A percentile compares a stretch with the other conserved stretches of the same genome.
Evolutionary conservation across 2,797 vertebrate genomes (phyloP).

Genomic region (Mormyrus hasselquistii): DNA sequence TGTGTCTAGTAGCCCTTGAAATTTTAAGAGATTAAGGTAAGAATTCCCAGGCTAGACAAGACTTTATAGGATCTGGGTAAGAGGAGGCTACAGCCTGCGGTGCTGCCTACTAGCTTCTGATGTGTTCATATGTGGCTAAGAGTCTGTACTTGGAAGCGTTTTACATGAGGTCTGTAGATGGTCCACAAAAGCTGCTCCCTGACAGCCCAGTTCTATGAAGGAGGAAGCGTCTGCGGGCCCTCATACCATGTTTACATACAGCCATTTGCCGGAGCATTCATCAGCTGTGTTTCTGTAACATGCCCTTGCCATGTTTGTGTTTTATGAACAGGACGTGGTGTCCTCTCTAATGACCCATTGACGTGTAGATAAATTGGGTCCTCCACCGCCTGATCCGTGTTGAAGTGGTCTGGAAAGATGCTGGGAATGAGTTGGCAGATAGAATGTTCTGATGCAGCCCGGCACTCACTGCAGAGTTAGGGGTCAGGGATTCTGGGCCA

Average conservation of each 20-base stretch:
- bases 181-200: neutral
- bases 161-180: neutral
- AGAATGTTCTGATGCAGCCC: neutral
- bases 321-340: neutral
- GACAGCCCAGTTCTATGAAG: neutral
- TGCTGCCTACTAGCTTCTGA: neutral
- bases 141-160: neutral
- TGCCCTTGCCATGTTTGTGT: neutral
- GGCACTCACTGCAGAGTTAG: neutral
- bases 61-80: neutral
- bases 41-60: neutral
- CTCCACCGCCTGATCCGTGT: neutral
- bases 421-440: neutral
- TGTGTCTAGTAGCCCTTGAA: neutral
- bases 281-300: neutral
- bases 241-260: neutral
- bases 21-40: neutral
- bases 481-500: neutral
- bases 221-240: neutral
- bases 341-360: neutral
- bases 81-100: neutral
- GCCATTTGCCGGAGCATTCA: neutral
- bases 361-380: neutral
- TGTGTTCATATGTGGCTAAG: neutral
- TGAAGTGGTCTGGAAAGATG: neutral